phyloP scores from a whole-genome alignment of 2,797 vertebrate genomes.

The Dendrocincla tyrannina region DNA sequence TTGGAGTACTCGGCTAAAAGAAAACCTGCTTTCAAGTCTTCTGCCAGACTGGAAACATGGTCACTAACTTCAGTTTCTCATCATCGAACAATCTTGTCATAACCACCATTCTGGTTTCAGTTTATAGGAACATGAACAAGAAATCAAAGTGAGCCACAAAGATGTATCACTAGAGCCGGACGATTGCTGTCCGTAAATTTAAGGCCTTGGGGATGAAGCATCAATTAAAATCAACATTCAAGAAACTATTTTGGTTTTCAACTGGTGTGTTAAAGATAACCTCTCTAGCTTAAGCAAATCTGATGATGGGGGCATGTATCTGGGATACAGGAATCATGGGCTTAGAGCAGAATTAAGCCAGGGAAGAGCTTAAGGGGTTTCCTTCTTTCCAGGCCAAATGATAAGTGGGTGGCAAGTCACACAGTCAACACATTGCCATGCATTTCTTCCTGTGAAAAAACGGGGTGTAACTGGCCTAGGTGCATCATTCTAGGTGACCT shows the following conservation, averaged over 20 bases:
- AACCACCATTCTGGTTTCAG: not conserved
- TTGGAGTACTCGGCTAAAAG: not conserved
- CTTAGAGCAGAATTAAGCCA: not conserved
- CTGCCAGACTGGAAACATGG: not conserved
- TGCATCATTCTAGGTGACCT: not conserved
- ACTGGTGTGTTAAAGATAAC: not conserved
- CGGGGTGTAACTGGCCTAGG: not conserved
- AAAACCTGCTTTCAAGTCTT: not conserved
- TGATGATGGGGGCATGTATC: not conserved
- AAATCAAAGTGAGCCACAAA: not conserved
- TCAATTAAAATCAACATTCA: not conserved
- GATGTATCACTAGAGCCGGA: not conserved
- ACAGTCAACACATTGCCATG: not conserved
- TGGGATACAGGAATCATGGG: not conserved
- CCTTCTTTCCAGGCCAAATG: not conserved
- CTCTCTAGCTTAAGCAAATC: not conserved
- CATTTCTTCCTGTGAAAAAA: not conserved
- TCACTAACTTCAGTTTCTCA: not conserved
- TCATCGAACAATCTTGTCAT: not conserved
- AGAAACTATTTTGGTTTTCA: slow-evolving; percentile 5
- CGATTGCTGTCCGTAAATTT: not conserved
- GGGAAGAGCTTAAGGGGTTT: not conserved
- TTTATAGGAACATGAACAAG: not conserved
- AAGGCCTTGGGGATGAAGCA: not conserved
- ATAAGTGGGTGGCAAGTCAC: not conserved